These are phyloP conservation scores for Chamaetylas fuelleborni DNA, from an alignment of 2,113 vertebrate genomes.

Conservation along the genomic window DNA sequence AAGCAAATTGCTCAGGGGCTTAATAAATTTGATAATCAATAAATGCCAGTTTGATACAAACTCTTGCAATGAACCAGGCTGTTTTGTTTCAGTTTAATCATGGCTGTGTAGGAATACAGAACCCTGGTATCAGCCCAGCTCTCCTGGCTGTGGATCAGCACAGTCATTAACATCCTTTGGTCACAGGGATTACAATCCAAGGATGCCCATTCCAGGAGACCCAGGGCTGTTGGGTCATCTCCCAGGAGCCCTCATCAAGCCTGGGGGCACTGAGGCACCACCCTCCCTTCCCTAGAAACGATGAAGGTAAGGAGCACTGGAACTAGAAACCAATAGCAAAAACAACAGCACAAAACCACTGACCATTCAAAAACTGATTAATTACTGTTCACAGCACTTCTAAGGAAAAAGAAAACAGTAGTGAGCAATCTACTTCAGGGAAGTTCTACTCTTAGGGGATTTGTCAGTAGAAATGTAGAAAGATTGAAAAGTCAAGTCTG, in stretches of 20 bases:
- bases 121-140: background rate
- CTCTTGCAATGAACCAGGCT: background rate
- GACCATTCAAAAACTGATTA: background rate
- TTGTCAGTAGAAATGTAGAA: background rate
- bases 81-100: background rate
- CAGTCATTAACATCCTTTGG: background rate
- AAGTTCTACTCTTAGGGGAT: background rate
- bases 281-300: accelerated
- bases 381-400: background rate
- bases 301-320: background rate
- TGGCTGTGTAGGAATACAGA: background rate
- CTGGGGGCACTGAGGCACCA: background rate
- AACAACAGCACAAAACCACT: background rate
- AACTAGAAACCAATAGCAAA: background rate
- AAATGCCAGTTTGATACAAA: background rate
- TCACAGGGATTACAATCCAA: background rate
- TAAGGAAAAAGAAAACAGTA: background rate
- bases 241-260: background rate
- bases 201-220: background rate
- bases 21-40: background rate
- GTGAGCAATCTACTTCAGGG: background rate
- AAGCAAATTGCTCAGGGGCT: background rate
- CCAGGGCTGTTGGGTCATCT: background rate
- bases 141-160: background rate
- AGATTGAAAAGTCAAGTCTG: background rate